phyloP scores from a whole-genome alignment of 2,113 vertebrate species.

The Brachypodius melanocephalos region DNA sequence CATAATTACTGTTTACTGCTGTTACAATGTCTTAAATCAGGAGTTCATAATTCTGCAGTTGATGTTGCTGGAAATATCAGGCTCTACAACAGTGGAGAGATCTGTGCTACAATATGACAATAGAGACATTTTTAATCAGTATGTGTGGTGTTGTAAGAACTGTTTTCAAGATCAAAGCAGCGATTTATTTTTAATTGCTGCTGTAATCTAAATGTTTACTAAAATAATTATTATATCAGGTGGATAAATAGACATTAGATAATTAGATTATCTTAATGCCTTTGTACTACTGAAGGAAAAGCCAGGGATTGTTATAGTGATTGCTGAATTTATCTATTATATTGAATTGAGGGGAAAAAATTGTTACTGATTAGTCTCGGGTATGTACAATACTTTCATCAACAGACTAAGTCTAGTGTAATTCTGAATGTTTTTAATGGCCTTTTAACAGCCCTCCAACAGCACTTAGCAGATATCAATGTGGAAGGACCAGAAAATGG shows the following conservation, averaged over 20 bases:
- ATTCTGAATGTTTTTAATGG: background rate
- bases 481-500: constrained; percentile 94
- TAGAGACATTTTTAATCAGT: background rate
- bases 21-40: background rate
- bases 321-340: background rate
- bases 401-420: background rate
- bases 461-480: constrained; percentile 97
- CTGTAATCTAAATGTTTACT: background rate
- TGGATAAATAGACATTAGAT: background rate
- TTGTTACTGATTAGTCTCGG: background rate
- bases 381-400: background rate
- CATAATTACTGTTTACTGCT: background rate
- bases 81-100: background rate
- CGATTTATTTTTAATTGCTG: background rate
- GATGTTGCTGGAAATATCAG: background rate
- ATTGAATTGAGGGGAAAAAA: background rate
- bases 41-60: background rate
- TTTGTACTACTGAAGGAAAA: background rate
- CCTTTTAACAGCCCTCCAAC: constrained; percentile 85
- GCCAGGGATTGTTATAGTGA: background rate
- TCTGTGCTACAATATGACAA: background rate
- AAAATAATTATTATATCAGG: background rate
- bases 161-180: background rate
- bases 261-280: background rate
- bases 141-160: background rate